These are phyloP conservation scores for Podocnemis expansa DNA, from an alignment of 2,113 vertebrate genomes.

Conservation along the genomic window DNA sequence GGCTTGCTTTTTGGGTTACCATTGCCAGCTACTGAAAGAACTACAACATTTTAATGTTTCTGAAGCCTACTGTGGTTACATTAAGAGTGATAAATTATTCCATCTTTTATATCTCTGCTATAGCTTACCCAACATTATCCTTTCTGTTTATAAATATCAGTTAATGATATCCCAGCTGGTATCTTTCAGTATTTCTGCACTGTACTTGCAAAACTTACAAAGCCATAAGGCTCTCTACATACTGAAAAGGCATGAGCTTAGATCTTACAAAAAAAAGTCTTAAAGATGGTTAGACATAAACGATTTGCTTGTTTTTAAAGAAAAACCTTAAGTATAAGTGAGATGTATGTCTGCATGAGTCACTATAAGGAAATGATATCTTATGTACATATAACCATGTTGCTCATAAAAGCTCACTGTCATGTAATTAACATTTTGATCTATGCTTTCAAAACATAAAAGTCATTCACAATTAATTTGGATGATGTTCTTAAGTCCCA, in stretches of 20 bases:
- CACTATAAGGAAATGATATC: background rate
- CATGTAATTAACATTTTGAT: background rate
- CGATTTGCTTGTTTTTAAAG: background rate
- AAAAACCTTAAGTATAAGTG: background rate
- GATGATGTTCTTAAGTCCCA: background rate
- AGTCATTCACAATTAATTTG: accelerated
- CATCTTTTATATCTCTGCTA: background rate
- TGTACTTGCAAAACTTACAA: background rate
- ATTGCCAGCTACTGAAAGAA: background rate
- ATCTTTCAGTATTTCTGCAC: background rate
- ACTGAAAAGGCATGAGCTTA: background rate
- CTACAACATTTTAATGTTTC: background rate
- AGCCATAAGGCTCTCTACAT: background rate
- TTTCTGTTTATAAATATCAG: background rate
- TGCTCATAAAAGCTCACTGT: background rate
- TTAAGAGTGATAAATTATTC: background rate
- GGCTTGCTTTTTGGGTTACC: background rate
- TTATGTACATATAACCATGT: background rate
- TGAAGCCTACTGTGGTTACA: background rate
- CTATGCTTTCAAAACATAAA: background rate
- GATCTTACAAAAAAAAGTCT: background rate
- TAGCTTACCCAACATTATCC: background rate
- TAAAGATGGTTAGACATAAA: background rate
- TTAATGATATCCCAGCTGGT: background rate
- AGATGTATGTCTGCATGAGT: background rate